These are phyloP conservation scores for Ctenoplectra terminalis DNA, from an alignment of 1,140 invertebrate genomes.

Conservation along the genomic window DNA sequence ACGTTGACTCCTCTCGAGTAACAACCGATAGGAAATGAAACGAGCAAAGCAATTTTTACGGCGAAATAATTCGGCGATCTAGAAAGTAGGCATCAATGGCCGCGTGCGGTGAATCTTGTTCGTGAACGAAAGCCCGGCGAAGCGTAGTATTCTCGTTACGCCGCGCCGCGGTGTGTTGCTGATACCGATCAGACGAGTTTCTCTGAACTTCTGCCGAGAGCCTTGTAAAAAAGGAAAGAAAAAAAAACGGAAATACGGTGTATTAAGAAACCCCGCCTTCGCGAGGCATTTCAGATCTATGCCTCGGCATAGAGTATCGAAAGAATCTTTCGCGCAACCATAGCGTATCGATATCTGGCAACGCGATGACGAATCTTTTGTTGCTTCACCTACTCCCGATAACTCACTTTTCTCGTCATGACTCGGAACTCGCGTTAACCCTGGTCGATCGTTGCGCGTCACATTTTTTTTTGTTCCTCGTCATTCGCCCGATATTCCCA, in stretches of 20 bases:
- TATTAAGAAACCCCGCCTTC: slow-evolving; percentile 6
- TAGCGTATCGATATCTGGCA: no score
- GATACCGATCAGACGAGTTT: slow-evolving; percentile 44
- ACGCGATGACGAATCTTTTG: no score
- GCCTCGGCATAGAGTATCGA: background rate
- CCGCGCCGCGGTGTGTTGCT: background rate
- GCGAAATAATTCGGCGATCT: background rate
- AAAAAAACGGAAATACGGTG: slow-evolving; percentile 29
- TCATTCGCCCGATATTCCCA: no score
- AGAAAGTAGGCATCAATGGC: background rate
- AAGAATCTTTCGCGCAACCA: background rate
- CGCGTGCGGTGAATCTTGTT: slow-evolving; percentile 5
- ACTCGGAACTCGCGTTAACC: no score
- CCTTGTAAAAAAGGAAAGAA: background rate
- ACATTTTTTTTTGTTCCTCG: no score
- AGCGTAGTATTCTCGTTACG: slow-evolving; percentile 3
- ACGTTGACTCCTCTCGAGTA: background rate
- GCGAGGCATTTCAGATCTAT: background rate
- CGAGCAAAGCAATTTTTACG: background rate
- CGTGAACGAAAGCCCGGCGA: slow-evolving; percentile 2
- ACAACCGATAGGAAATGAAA: background rate
- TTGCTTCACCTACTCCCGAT: no score
- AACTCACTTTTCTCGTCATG: no score
- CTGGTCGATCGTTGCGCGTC: no score
- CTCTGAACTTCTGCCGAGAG: slow-evolving; percentile 9